Percentiles rank a stretch among this genome's conserved stretches.
phyloP scores from a whole-genome alignment of 1,140 invertebrate species.

The Caerostris darwini region DNA sequence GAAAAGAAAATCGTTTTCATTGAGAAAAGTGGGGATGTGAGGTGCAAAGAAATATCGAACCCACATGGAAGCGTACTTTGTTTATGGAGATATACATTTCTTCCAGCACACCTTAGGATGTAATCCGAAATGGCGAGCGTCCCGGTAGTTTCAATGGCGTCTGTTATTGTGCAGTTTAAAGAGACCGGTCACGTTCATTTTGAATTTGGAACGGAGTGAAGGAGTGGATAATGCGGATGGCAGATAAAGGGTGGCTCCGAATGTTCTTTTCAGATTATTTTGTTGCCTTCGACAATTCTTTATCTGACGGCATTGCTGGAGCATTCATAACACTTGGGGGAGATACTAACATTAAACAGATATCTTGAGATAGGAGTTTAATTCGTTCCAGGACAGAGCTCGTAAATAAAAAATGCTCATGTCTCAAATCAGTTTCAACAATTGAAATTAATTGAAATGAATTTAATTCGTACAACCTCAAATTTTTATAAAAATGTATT shows the following conservation, averaged over 20 bases:
- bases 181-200: conserved; percentile 19
- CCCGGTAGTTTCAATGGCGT: not conserved
- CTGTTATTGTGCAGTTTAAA: conserved; percentile 3
- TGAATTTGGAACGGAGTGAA: not conserved
- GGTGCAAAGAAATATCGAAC: not conserved
- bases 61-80: conserved; percentile 1
- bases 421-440: too few relatives aligned
- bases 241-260: not conserved
- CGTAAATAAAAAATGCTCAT: too few relatives aligned
- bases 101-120: not conserved
- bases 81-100: conserved; percentile 27
- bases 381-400: too few relatives aligned
- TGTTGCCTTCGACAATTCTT: not conserved
- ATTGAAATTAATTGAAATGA: too few relatives aligned
- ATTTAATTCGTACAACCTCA: too few relatives aligned
- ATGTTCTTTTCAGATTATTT: not conserved
- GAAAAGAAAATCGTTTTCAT: conserved; percentile 4
- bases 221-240: not conserved
- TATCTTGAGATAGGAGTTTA: too few relatives aligned
- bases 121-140: conserved; percentile 14
- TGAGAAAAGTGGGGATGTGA: not conserved
- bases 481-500: too few relatives aligned
- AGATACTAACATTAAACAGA: too few relatives aligned
- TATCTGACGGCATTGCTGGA: not conserved
- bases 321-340: not conserved